Evolutionary conservation across 1,140 invertebrate species (phyloP).

Genomic region (Phocides pigmalion): DNA sequence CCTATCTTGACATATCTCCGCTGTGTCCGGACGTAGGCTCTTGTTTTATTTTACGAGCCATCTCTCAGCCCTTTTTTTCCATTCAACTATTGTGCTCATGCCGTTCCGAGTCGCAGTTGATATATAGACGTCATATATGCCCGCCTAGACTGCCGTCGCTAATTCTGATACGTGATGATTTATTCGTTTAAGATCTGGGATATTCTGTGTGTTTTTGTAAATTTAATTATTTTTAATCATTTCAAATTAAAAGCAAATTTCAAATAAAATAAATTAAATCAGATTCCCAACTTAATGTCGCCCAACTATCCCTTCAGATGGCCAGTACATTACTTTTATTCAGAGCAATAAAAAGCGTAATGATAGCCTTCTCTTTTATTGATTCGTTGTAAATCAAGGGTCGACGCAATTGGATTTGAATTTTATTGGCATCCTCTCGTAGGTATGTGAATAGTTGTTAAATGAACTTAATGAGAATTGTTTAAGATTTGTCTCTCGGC

Average conservation of each 20-base stretch:
- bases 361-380: slow-evolving; percentile 80
- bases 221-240: background rate
- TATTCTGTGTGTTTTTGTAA: slow-evolving; percentile 1
- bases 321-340: slow-evolving; percentile 75
- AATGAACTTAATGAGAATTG: slow-evolving; percentile 69
- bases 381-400: slow-evolving; percentile 80
- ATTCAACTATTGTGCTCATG: slow-evolving; percentile 68
- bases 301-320: slow-evolving; percentile 4
- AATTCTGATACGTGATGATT: slow-evolving; percentile 56
- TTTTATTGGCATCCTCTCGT: slow-evolving; percentile 74
- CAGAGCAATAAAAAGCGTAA: slow-evolving; percentile 75
- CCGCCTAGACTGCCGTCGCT: slow-evolving; percentile 43
- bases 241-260: background rate
- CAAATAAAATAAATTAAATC: background rate
- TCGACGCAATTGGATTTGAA: slow-evolving; percentile 76
- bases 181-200: slow-evolving; percentile 34
- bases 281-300: slow-evolving; percentile 4
- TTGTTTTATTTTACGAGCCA: slow-evolving; percentile 80
- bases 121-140: slow-evolving; percentile 67
- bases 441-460: slow-evolving; percentile 69
- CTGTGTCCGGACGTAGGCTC: slow-evolving; percentile 73
- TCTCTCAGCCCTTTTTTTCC: slow-evolving; percentile 67
- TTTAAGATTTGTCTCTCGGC: slow-evolving; percentile 46
- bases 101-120: slow-evolving; percentile 62
- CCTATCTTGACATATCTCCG: slow-evolving; percentile 82